Evolutionary conservation across 2,797 vertebrate genomes (phyloP), one percentile per base, ranked within the genome.

Genomic region (Manis crassicaudata): DNA sequence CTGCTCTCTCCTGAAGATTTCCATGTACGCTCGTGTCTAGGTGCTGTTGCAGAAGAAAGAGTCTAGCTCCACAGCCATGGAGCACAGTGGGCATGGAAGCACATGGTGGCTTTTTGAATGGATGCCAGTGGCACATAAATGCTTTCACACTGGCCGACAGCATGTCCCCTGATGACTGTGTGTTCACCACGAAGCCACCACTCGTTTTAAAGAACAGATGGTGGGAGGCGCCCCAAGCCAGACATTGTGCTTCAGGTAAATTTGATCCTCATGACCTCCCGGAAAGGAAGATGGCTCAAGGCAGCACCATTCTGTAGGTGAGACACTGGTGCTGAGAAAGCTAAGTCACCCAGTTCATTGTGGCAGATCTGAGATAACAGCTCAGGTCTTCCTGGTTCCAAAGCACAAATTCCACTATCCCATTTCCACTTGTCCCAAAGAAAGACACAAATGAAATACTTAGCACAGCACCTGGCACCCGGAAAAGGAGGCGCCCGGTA

Each of bases 1-100:
- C 11, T 13, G 72, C 65, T 56, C 85, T 84, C 2, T 18, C 68
- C 77, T 52, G 76, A 73, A 91, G 82, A 90, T 77, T 32, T 21
- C 62, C 6, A 1, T 6, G 46, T 37, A 10, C 5, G 12, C 1
- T 0, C 6, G 32, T 43, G 16, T 40, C 32, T 14, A 27, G 79
- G 6, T 67, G n/a, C 80, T 73, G 63, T 86, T 68, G 21, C 0
- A 14, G 76, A 35, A 80, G 43, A 58, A 52, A 27, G 23, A 29
- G 3, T 40, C 86, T 54, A n/a, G 37, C 27, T 7, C 40, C 27
- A 6, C 23, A 37, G 70, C 84, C 2, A 0, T 1, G 50, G 40
- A 35, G 3, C 0, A 0, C 54, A 3, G 11, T 6, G n/a, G 63
- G 46, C 10, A 29, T 9, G 52, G 63, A 18, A 25, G 40, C 0